Base-by-base conservation (phyloP, 2,797 vertebrate genomes). In the Aulostomus chinensis region DNA sequence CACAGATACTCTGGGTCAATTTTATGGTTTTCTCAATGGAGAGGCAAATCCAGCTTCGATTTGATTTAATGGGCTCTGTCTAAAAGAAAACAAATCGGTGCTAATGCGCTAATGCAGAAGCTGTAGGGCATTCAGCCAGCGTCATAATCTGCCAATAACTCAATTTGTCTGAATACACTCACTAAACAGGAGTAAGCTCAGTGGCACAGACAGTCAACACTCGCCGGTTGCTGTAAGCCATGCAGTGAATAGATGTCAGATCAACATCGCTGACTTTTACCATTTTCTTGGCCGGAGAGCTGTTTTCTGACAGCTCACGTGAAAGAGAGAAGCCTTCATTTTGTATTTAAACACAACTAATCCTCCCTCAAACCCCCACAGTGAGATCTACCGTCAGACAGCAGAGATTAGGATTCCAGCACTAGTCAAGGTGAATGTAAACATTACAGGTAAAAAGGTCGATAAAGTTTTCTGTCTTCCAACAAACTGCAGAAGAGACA, bases 321-420 rank as follows among this genome's bases (percentile, higher is more conserved):
- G n/a, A n/a, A n/a, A n/a, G n/a, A 38, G 20, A 21, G 40, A 55
- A 61, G 39, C 35, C 34, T 48, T 48, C 11, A 38, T 54, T 39
- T 55, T 75, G 47, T 47, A 36, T 53, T 31, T 32, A 59, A 68
- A 59, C 60, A 47, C 8, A 47, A 17, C 31, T 53, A 59, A 60
- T 63, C 62, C 65, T 29, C n/a, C n/a, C n/a, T n/a, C n/a, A n/a
- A n/a, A n/a, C n/a, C n/a, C n/a, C n/a, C n/a, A n/a, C n/a, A n/a
- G n/a, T n/a, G n/a, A n/a, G n/a, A n/a, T n/a, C n/a, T n/a, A n/a
- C n/a, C n/a, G n/a, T n/a, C n/a, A n/a, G n/a, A n/a, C n/a, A n/a
- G n/a, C n/a, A n/a, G n/a, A n/a, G n/a, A n/a, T n/a, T n/a, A n/a
- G n/a, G n/a, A n/a, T n/a, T n/a, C n/a, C n/a, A n/a, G n/a, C n/a